Base-by-base conservation (phyloP, 2,797 vertebrate genomes). In the Tachyglossus aculeatus region DNA sequence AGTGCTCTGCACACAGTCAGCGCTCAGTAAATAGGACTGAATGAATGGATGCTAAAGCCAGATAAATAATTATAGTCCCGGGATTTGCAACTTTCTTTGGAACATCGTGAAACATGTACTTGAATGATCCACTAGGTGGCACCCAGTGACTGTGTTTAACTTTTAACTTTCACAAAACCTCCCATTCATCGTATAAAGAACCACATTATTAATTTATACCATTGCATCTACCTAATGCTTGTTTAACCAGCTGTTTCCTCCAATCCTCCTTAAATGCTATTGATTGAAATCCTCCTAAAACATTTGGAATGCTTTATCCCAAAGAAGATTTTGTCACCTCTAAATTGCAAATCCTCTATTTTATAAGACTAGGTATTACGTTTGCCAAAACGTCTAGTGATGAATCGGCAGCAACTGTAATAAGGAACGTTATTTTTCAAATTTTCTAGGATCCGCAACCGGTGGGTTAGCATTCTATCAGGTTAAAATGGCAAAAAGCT, bases 221-320 rank as follows among this genome's bases (percentile, higher is more conserved):
- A 79, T 86, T 67, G 81, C 74, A 84, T 89, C 88, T 79, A 85
- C 79, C 83, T 89, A 92, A 90, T 93, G 92, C 94, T 94, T 95
- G 90, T 94, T 94, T 94, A 94, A 91, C 88, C 93, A 94, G 92
- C 91, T 95, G 93, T 92, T 94, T 94, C 89, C 91, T 90, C 84
- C 91, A 91, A 90, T 91, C 82, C 83, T 90, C 75, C 82, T 91
- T 91, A 91, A 90, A 91, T 78, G 83, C 68, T 82, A 86, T 79
- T 91, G 90, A 94, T 92, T 90, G 89, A 91, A 90, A 91, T 87
- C 77, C 80, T 73, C 74, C n/a, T n/a, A 86, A 74, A 70, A 88
- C 82, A 82, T 88, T 85, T 84, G 85, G 79, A 22, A 62, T 63
- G 74, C 74, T 71, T 55, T 27, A 25, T 51, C 63, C 80, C 71